Conservation (phyloP, 2,888 invertebrate genomes). For the Scaptomyza reducta region DNA sequence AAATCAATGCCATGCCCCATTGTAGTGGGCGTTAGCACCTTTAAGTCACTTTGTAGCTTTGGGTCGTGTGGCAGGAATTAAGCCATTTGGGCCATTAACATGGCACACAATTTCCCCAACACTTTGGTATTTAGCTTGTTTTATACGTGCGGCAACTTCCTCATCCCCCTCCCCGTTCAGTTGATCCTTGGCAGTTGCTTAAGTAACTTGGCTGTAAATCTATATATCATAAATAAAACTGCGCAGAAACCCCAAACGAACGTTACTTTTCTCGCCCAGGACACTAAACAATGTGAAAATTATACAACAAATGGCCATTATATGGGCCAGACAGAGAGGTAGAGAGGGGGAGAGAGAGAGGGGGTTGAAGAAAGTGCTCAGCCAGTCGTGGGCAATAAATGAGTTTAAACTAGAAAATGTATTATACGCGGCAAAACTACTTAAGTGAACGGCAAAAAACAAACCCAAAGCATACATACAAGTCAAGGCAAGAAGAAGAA, state of each 20-base stretch:
- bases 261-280: slow-evolving; percentile 45
- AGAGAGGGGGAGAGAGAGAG: background rate
- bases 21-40: slow-evolving; percentile 2
- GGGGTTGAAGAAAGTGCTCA: slow-evolving; percentile 19
- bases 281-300: slow-evolving; percentile 78
- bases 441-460: slow-evolving; percentile 54
- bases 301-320: slow-evolving; percentile 76
- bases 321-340: slow-evolving; percentile 42
- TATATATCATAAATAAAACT: slow-evolving; percentile 71
- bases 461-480: slow-evolving; percentile 5
- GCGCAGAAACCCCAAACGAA: slow-evolving; percentile 12
- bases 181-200: slow-evolving; percentile 34
- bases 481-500: background rate
- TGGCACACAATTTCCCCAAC: slow-evolving; percentile 52
- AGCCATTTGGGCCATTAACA: slow-evolving; percentile 58
- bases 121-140: slow-evolving; percentile 37
- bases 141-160: slow-evolving; percentile 14
- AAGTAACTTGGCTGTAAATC: slow-evolving; percentile 40
- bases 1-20: slow-evolving; percentile 32
- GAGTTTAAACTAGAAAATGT: slow-evolving; percentile 79
- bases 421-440: slow-evolving; percentile 78
- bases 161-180: background rate
- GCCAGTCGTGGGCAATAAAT: slow-evolving; percentile 68
- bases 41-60: slow-evolving; percentile 16
- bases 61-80: slow-evolving; percentile 38